phyloP scores from a whole-genome alignment of 2,797 vertebrate genomes.

The Dallia pectoralis region DNA sequence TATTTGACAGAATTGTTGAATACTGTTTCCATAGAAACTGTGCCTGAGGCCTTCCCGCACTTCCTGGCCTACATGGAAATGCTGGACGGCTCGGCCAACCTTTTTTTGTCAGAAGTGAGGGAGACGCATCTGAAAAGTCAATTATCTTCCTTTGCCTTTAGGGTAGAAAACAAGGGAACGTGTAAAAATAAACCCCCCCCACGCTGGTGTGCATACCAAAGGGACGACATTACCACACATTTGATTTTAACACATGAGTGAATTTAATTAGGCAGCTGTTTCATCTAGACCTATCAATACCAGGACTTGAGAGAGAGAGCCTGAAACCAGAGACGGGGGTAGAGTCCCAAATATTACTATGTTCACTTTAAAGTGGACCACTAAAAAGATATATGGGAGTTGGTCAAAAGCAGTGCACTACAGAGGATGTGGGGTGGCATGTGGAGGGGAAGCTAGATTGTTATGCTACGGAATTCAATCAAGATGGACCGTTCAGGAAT shows the following conservation, averaged over 20 bases:
- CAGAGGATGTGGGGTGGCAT: not conserved
- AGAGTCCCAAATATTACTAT: not conserved
- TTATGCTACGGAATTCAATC: conserved; percentile 58
- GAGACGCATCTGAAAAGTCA: conserved; percentile 34
- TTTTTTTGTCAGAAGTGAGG: conserved; percentile 31
- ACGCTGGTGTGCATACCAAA: conserved; percentile 25
- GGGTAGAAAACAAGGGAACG: conserved; percentile 40
- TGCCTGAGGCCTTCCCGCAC: conserved; percentile 2
- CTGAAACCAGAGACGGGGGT: conserved; percentile 19
- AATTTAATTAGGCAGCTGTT: conserved; percentile 64
- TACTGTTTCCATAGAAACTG: conserved; percentile 24
- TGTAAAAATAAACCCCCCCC: conserved; percentile 44
- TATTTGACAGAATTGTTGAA: not conserved
- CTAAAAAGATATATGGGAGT: not conserved
- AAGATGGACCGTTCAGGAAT: conserved; percentile 57
- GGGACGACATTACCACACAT: conserved; percentile 40
- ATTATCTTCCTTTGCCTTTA: conserved; percentile 42
- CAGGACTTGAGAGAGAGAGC: not conserved
- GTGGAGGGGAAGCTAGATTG: conserved; percentile 8
- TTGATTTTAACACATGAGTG: conserved; percentile 53
- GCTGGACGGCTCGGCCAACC: not conserved
- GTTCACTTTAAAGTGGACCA: not conserved
- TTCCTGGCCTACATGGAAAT: conserved; percentile 24
- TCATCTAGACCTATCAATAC: conserved; percentile 53
- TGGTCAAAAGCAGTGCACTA: not conserved